Evolutionary conservation across 2,888 invertebrate species (phyloP).

Genomic region (Melinaea menophilus): DNA sequence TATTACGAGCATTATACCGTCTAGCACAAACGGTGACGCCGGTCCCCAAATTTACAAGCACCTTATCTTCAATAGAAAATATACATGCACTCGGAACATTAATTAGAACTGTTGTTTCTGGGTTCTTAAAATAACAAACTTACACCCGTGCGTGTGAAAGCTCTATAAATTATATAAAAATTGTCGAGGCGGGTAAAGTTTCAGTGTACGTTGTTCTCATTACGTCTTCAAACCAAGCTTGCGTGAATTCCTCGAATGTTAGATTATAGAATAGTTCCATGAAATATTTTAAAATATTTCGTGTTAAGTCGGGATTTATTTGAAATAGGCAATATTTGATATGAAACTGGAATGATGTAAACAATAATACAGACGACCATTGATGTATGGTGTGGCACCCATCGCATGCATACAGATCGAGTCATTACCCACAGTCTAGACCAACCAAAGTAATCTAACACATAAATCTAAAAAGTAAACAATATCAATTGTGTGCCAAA

Average conservation of each 20-base stretch:
- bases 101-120: slow-evolving; percentile 18
- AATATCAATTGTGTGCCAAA: slow-evolving; percentile 28
- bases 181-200: slow-evolving; percentile 40
- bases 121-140: slow-evolving; percentile 33
- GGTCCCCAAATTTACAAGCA: slow-evolving; percentile 10
- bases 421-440: slow-evolving; percentile 38
- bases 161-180: slow-evolving; percentile 57
- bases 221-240: slow-evolving; percentile 27
- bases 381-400: slow-evolving; percentile 33
- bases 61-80: slow-evolving; percentile 25
- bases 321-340: background rate
- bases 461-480: slow-evolving; percentile 44
- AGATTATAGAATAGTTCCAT: slow-evolving; percentile 15
- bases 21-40: slow-evolving; percentile 6
- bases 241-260: slow-evolving; percentile 20
- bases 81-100: slow-evolving; percentile 25
- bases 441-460: slow-evolving; percentile 37
- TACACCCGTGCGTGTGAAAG: slow-evolving; percentile 67
- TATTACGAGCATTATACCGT: slow-evolving; percentile 19
- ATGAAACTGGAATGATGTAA: slow-evolving; percentile 14
- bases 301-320: background rate
- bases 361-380: slow-evolving; percentile 17
- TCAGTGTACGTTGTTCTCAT: slow-evolving; percentile 21
- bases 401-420: slow-evolving; percentile 45
- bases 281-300: background rate